Base-by-base conservation (phyloP, 1,140 invertebrate species). In the Daktulosphaira vitifoliae region DNA sequence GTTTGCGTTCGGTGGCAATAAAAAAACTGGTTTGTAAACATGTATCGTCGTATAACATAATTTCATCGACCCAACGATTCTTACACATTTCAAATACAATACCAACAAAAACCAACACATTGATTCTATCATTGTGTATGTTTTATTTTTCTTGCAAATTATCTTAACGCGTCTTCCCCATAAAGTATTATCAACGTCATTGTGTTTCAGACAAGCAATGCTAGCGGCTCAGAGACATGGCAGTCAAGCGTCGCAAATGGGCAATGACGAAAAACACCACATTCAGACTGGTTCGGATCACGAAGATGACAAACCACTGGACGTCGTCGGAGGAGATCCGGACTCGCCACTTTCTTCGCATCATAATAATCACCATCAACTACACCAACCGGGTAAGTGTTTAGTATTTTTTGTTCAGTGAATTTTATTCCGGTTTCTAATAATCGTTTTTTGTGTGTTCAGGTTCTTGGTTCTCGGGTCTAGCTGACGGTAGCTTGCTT, bases 301-400 rank as follows among this genome's bases (percentile, higher is more conserved):
- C 74, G 65, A 88, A 71, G 89, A 92, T 37, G 90, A 94, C 72
- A 87, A 90, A 70, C 82, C 90, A 25, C 77, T 94, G 69, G 90
- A 92, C 74, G 90, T 92, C 2, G 90, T 92, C 0, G 90, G 89
- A 0, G 89, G 89, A 20, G 79, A 78, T 16, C 53, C 66, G 5
- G 84, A 88, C 68, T 86, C 84, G 70, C 86, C 87, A 11, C 33
- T 71, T 22, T 80, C 77, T 64, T 74, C 75, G 4, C 73, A 75
- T 3, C 76, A 77, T n/a, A 73, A 73, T 1, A 75, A 76, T 26
- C 77, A 74, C 26, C 76, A 75, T 0, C 18, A 53, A 29, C 67
- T 67, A 54, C 70, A 70, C 44, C 71, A 62, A 62, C 56, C 71
- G 52, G 71, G 71, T 71, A 6, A n/a, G n/a, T n/a, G n/a, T n/a